phyloP scores from a whole-genome alignment of 2,888 invertebrate genomes.

The Lathronympha strigana region DNA sequence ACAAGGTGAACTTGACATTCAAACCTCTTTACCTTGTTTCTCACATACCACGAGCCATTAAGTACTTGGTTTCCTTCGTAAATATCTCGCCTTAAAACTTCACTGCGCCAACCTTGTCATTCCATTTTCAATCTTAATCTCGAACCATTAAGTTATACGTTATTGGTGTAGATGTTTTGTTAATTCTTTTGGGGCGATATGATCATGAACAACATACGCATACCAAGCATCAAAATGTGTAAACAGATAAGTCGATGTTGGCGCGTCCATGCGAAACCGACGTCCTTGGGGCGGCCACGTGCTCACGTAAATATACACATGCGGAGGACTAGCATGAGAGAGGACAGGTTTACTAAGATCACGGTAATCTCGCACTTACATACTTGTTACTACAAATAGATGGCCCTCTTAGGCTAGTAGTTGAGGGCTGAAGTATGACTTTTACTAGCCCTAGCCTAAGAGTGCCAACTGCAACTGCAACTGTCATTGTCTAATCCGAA shows the following conservation, averaged over 20 bases:
- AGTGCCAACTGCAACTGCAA: no score
- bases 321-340: conserved; percentile 24
- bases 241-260: conserved; percentile 28
- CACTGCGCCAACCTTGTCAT: background rate
- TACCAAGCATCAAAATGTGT: conserved; percentile 24
- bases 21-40: conserved; percentile 24
- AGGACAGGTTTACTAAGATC: background rate
- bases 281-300: conserved; percentile 67
- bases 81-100: conserved; percentile 7
- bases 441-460: no score
- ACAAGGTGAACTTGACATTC: conserved; percentile 12
- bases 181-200: background rate
- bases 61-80: conserved; percentile 19
- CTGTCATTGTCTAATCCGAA: no score
- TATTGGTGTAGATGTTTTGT: background rate
- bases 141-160: background rate
- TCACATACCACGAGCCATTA: conserved; percentile 11
- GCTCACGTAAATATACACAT: conserved; percentile 54
- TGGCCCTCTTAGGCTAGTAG: no score
- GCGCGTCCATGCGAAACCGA: conserved; percentile 46
- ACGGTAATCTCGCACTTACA: no score
- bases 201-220: conserved; percentile 17
- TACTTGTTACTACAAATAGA: no score
- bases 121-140: background rate
- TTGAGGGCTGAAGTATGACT: no score